Evolutionary conservation across 2,797 vertebrate species (phyloP), one percentile per base, ranked within the genome.

Genomic region (Coregonus suidteri): DNA sequence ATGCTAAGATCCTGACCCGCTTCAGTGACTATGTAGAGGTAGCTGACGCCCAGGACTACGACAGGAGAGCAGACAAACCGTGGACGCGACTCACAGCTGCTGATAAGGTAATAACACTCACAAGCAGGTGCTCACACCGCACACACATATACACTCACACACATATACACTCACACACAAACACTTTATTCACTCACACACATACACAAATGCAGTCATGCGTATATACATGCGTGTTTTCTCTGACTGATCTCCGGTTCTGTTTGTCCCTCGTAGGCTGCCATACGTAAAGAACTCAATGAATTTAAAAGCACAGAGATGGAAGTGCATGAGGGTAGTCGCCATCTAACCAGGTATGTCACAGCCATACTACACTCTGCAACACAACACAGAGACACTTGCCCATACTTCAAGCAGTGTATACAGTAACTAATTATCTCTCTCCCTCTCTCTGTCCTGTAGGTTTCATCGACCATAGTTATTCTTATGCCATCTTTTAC

Each of bases 261-360:
- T 82, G 16, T 84, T 30, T 85, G 75, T 84, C 77, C 69, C 68
- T 77, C 81, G n/a, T 91, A 99, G 98, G 98, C 98, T 85, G 97
- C 98, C 90, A 99, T 99, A 85, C 96, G 98, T 76, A 99, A 99
- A 91, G 98, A 99, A 85, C 94, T 99, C 81, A 99, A 99, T 73
- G 98, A 99, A 91, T 99, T 99, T 90, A 99, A 99, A 95, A 99
- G 98, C 96, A 97, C 96, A 91, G 98, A 99, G 92, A 99, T 99
- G 98, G 98, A 99, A 91, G 98, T 99, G 85, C 98, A 99, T 35
- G 98, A 99, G 93, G 95, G 97, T 68, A 99, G 98, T 84, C 96
- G 96, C 82, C 98, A 99, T 93, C 93, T 99, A 93, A 99, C 98
- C 95, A 97, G 98, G 98, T 70, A 2, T 35, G 34, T 2, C 34